phyloP scores from a whole-genome alignment of 2,888 invertebrate species.

The Pristionchus mayeri region DNA sequence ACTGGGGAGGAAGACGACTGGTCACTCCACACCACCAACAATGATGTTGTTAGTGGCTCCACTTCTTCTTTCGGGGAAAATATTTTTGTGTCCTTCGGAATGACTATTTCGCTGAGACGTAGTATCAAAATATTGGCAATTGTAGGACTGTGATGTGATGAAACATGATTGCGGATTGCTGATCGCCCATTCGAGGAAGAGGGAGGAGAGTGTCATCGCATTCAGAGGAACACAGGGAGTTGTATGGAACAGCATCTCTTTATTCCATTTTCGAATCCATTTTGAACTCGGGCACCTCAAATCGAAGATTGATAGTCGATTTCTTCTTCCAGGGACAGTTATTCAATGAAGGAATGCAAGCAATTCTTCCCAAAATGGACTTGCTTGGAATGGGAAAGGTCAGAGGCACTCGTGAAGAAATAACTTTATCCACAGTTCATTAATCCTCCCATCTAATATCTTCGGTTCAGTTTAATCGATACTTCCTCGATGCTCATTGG shows the following conservation, averaged over 20 bases:
- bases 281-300: too few species aligned
- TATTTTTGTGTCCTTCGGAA: too few species aligned
- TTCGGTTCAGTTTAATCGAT: not conserved
- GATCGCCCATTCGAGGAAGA: not conserved
- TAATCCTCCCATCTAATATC: too few species aligned
- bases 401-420: too few species aligned
- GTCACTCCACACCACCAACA: too few species aligned
- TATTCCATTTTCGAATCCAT: too few species aligned
- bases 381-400: not conserved
- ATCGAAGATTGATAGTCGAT: not conserved
- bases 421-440: too few species aligned
- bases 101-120: too few species aligned
- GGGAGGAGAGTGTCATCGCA: not conserved
- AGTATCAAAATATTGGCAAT: not conserved
- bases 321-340: not conserved
- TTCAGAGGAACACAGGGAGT: constrained; percentile 15
- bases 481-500: constrained; percentile 17
- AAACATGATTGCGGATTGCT: not conserved
- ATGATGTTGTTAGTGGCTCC: too few species aligned
- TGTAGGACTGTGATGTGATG: not conserved
- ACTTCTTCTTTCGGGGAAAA: too few species aligned
- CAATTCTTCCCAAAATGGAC: not conserved
- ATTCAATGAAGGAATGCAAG: not conserved
- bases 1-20: too few species aligned
- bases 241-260: too few species aligned